Evolutionary conservation across 2,888 invertebrate species (phyloP), one percentile per base, ranked within the genome.

Genomic region (Euclidia mi): DNA sequence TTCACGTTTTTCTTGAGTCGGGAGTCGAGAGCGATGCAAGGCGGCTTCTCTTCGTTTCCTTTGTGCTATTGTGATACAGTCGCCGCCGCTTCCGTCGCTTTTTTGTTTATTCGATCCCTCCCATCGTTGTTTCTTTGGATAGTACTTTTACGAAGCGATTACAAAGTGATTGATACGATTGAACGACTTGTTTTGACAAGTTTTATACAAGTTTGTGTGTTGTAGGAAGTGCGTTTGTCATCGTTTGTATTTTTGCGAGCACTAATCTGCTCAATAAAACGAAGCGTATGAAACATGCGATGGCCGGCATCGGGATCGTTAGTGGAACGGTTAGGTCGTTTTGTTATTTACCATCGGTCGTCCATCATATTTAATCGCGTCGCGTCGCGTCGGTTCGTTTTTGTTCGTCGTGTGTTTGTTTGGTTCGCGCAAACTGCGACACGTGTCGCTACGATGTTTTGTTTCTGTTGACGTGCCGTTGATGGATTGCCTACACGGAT

Each of bases 331-430:
- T 84, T 85, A 78, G 81, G 79, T 84, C 87, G 85, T 87, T 84
- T 82, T 77, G 79, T 77, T 82, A 81, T 85, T 86, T 87, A 84
- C 84, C 84, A 82, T 76, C 76, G 86, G 73, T 86, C 90, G 88
- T 91, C 82, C 88, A 90, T 92, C 91, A 91, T 89, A 81, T 88
- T 87, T 90, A 89, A 91, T 92, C 91, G 89, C 81, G 74, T 73
- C n/a, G n/a, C n/a, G n/a, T n/a, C 78, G 78, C 76, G 74, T 72
- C 74, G 78, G 69, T 78, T 76, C 81, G 82, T 83, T 84, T 85
- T 80, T 80, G 70, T 71, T 79, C 68, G 52, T 69, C 61, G 72
- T 74, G 52, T 75, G 67, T 63, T 79, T 74, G 79, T 73, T 76
- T 67, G 68, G 77, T 65, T 68, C 71, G 78, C 71, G 74, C 73